Evolutionary conservation across 2,888 invertebrate genomes (phyloP).

Genomic region (Leptogaster cylindrica): DNA sequence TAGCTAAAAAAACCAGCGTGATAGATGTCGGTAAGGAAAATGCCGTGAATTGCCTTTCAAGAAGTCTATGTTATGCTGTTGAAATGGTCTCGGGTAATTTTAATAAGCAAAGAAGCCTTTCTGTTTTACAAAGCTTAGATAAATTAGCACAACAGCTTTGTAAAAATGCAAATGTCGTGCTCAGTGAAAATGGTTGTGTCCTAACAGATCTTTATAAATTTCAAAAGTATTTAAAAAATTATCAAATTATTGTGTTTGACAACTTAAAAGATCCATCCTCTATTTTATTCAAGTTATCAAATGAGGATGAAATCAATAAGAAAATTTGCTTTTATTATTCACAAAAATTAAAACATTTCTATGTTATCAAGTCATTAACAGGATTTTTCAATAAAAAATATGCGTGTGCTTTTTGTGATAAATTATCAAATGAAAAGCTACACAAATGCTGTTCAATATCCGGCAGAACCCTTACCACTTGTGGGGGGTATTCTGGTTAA

Average conservation of each 20-base stretch:
- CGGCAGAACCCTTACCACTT: no score
- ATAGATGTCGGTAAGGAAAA: slow-evolving; percentile 27
- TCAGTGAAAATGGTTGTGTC: slow-evolving; percentile 6
- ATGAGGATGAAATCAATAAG: neutral
- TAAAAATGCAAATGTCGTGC: slow-evolving; percentile 2
- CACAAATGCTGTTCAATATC: no score
- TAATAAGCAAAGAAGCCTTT: neutral
- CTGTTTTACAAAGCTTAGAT: neutral
- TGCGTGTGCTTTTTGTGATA: no score
- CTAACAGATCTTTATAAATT: slow-evolving; percentile 20
- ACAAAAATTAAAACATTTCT: no score
- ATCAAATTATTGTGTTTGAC: slow-evolving; percentile 21
- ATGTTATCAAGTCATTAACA: no score
- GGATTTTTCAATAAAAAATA: no score
- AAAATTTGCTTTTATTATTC: neutral
- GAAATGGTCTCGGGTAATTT: slow-evolving; percentile 8
- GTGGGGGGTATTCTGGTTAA: no score
- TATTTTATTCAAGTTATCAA: slow-evolving; percentile 2
- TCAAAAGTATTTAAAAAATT: slow-evolving; percentile 18
- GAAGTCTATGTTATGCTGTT: slow-evolving; percentile 12
- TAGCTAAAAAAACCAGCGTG: neutral
- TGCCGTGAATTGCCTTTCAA: slow-evolving; percentile 1
- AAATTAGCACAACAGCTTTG: no score
- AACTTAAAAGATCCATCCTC: neutral
- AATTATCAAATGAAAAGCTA: neutral